Conservation (phyloP, 92 coral and sea anemone species). For the Palythoa heliodiscus region DNA sequence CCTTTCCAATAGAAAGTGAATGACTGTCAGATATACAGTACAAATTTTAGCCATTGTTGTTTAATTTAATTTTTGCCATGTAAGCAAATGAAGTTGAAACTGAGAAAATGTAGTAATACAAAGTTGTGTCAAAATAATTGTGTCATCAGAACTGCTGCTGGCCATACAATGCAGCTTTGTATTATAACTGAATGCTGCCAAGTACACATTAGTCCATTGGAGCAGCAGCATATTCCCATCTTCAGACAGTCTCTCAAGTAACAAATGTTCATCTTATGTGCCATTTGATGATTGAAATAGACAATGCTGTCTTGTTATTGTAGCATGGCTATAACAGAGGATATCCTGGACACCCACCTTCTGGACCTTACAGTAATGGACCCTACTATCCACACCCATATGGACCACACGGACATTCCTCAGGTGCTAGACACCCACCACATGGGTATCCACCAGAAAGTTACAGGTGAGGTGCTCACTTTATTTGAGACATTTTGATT, state of each 20-base stretch:
- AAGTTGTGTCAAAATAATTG: too few species aligned
- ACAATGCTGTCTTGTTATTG: neutral
- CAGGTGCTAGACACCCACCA: slow-evolving; percentile 41
- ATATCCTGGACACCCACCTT: slow-evolving; percentile 41
- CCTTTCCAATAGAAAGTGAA: too few species aligned
- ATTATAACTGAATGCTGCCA: too few species aligned
- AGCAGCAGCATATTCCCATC: neutral
- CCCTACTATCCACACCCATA: slow-evolving; percentile 29
- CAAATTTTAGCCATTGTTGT: too few species aligned
- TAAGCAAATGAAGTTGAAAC: too few species aligned
- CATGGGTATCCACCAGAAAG: slow-evolving; percentile 41
- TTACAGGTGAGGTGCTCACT: slow-evolving; percentile 8
- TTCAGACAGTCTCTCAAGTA: neutral
- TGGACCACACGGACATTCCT: slow-evolving; percentile 38
- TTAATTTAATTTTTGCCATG: too few species aligned
- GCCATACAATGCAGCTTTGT: too few species aligned
- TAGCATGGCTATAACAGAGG: slow-evolving; percentile 34
- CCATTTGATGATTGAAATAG: neutral
- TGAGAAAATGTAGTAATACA: too few species aligned
- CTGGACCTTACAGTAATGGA: slow-evolving; percentile 37
- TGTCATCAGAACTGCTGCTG: too few species aligned
- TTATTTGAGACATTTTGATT: neutral
- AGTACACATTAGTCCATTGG: too few species aligned
- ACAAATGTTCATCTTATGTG: neutral
- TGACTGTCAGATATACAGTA: too few species aligned